These are phyloP conservation scores for Ceratosolen solmsi DNA, from an alignment of 1,140 invertebrate genomes.

Conservation along the genomic window DNA sequence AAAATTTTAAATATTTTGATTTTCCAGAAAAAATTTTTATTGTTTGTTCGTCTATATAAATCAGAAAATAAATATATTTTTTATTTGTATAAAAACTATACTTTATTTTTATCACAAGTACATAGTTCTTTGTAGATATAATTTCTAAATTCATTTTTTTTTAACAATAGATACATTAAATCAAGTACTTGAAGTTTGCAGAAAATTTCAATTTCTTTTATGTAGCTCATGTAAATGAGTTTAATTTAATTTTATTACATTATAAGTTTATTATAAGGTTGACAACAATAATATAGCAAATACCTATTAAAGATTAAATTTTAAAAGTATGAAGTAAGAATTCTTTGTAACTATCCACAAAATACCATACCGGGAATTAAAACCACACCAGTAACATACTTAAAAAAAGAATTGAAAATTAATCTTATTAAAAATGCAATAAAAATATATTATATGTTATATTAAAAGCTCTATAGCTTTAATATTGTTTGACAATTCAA, in stretches of 20 bases:
- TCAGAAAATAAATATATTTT: too few relatives aligned
- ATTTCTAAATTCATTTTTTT: too few relatives aligned
- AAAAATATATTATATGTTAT: neutral
- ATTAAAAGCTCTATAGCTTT: neutral
- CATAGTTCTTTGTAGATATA: too few relatives aligned
- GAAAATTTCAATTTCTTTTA: neutral
- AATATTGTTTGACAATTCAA: too few relatives aligned
- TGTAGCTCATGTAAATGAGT: neutral
- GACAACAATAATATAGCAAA: neutral
- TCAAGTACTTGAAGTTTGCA: neutral
- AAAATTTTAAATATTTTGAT: too few relatives aligned
- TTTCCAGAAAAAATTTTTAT: too few relatives aligned
- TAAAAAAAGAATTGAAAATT: slow-evolving; percentile 6
- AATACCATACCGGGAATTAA: slow-evolving; percentile 5
- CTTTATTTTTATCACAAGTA: too few relatives aligned
- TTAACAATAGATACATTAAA: too few relatives aligned
- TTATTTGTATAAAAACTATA: too few relatives aligned
- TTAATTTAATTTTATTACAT: neutral
- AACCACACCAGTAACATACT: neutral
- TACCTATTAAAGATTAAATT: neutral
- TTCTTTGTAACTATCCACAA: neutral
- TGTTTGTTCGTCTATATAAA: too few relatives aligned
- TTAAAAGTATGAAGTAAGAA: neutral
- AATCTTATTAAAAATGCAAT: neutral
- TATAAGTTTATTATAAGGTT: too few relatives aligned